Evolutionary conservation across 2,888 invertebrate genomes (phyloP), one percentile per base, ranked within the genome.

Genomic region (Thelaira solivaga): DNA sequence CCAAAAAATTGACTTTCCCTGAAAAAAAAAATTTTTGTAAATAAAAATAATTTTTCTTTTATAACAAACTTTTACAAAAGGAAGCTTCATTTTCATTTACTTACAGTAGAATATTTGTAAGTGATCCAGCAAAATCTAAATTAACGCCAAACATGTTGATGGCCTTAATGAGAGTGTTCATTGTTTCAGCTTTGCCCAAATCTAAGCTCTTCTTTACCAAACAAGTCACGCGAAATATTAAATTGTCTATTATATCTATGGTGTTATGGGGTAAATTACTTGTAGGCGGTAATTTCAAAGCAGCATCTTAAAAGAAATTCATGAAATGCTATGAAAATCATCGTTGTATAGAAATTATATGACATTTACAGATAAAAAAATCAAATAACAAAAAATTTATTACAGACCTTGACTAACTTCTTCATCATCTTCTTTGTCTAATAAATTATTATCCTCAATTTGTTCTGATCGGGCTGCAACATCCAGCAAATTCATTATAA

Each of bases 1-100:
- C 87, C 86, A 81, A 89, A 89, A 80, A 89, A 89, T 76, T 88
- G 86, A 73, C 88, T 88, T 51, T 89, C 88, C 2, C 89, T 89
- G 64, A 82, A 83, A 31, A 2, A 22, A 61, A 51, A 39, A n/a
- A 34, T 10, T 10, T 2, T 5, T 11, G 22, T 22, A 45, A 64
- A 47, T 24, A 55, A 1, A 49, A 31, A 6, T 11, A 34, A 34
- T n/a, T n/a, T 34, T 7, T 31, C 10, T 6, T 31, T 31, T 2
- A 31, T 4, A 6, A 31, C 8, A 31, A n/a, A n/a, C n/a, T n/a
- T n/a, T 31, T 31, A 10, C 6, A 10, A 31, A 31, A 10, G 10
- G 10, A 6, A 31, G 31, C 8, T 31, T 31, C 13, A 13, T 36
- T 22, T 34, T 29, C n/a, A 47, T n/a, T 24, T 41, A 80, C 86